Percentiles rank a stretch among this genome's conserved stretches.
These are phyloP conservation scores for Hippocampus comes DNA, from an alignment of 2,113 vertebrate genomes.

Conservation along the genomic window DNA sequence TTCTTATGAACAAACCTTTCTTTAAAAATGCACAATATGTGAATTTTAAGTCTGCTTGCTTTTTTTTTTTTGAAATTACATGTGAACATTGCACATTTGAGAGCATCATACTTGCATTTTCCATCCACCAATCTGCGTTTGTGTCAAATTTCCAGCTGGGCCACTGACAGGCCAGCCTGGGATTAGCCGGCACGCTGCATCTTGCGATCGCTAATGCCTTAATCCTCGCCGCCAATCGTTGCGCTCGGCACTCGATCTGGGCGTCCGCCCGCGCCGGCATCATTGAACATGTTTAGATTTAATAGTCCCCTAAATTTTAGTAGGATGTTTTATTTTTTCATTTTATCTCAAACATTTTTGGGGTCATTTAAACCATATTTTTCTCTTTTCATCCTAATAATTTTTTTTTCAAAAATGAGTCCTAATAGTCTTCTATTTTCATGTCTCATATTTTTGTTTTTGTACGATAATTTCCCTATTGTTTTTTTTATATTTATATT, in stretches of 20 bases:
- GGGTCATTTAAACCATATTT: too few relatives aligned
- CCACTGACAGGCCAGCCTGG: slow-evolving; percentile 55
- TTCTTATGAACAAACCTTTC: not conserved
- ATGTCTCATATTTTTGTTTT: too few relatives aligned
- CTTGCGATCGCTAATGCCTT: slow-evolving; percentile 72
- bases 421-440: too few relatives aligned
- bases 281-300: not conserved
- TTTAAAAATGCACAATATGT: too few relatives aligned
- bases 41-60: not conserved
- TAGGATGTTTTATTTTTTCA: too few relatives aligned
- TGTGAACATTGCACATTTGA: not conserved
- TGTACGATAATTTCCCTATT: too few relatives aligned
- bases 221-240: slow-evolving; percentile 51
- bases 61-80: not conserved
- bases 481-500: too few relatives aligned
- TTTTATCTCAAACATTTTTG: too few relatives aligned
- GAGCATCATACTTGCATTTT: not conserved
- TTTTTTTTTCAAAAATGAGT: too few relatives aligned
- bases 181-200: slow-evolving; percentile 72
- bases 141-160: slow-evolving; percentile 57
- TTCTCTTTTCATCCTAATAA: too few relatives aligned
- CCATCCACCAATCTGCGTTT: slow-evolving; percentile 34
- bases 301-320: not conserved
- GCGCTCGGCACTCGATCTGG: not conserved
- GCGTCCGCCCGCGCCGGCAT: not conserved